Evolutionary conservation across 2,113 vertebrate genomes (phyloP).

Genomic region (Syngnathus floridae): DNA sequence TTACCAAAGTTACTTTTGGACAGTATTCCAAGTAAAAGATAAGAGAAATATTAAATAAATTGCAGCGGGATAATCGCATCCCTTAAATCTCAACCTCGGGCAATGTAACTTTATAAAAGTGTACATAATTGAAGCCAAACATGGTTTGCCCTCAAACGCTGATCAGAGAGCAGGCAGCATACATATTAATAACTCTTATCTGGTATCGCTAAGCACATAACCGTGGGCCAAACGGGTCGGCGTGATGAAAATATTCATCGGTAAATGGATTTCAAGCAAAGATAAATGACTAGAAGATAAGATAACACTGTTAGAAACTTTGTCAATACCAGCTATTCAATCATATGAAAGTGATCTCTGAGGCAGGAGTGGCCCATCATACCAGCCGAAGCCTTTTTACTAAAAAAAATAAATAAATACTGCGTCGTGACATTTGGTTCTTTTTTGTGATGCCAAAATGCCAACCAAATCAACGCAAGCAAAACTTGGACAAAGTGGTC

Average conservation of each 20-base stretch:
- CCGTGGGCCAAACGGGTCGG: constrained; percentile 26
- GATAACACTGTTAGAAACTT: constrained; percentile 1
- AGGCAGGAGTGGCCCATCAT: neutral
- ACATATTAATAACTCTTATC: constrained; percentile 39
- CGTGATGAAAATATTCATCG: constrained; percentile 32
- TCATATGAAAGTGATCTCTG: neutral
- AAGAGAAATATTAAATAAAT: neutral
- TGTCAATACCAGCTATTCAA: neutral
- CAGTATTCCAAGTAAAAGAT: neutral
- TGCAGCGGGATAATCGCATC: constrained; percentile 4
- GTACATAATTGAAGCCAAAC: constrained; percentile 21
- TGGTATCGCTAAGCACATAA: constrained; percentile 21
- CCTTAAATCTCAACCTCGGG: constrained; percentile 16
- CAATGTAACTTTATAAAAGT: constrained; percentile 8
- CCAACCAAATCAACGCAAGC: neutral
- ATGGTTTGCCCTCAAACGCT: constrained; percentile 9
- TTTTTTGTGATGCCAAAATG: neutral
- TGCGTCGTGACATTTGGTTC: neutral
- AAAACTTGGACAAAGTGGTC: neutral
- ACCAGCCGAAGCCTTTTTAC: neutral
- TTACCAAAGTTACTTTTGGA: neutral
- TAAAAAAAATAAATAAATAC: neutral
- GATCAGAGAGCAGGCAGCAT: constrained; percentile 17
- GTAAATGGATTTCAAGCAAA: constrained; percentile 17
- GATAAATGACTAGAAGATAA: constrained; percentile 9